Percentiles rank a stretch among this genome's conserved stretches.
phyloP scores from a whole-genome alignment of 2,797 vertebrate species.

The Gorsachius magnificus region DNA sequence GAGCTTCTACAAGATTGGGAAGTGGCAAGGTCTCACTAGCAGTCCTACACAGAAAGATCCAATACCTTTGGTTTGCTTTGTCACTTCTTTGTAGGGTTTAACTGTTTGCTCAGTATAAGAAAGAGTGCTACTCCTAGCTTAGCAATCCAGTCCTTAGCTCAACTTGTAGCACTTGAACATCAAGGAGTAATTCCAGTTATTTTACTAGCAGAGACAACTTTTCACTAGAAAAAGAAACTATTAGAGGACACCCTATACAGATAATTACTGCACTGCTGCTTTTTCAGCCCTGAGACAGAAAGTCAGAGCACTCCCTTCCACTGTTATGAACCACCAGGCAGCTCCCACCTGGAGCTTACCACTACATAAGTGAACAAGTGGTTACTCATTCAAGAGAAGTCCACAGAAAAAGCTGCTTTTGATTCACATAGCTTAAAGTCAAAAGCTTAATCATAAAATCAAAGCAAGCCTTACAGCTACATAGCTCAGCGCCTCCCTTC shows the following conservation, averaged over 20 bases:
- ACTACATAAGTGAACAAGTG: rapidly evolving
- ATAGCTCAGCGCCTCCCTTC: rapidly evolving
- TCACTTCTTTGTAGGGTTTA: rapidly evolving
- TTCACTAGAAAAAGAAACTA: rapidly evolving
- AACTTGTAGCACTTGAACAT: rapidly evolving
- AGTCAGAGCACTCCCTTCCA: rapidly evolving
- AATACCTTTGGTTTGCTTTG: not conserved
- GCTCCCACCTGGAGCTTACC: not conserved
- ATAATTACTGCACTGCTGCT: rapidly evolving
- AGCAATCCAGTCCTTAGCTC: no score
- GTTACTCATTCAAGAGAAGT: rapidly evolving
- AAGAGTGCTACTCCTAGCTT: rapidly evolving
- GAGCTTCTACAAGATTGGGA: not conserved
- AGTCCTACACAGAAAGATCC: not conserved
- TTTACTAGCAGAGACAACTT: no score
- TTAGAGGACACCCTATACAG: no score
- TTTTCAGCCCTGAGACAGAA: not conserved
- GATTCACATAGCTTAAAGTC: rapidly evolving
- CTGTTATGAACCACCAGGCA: rapidly evolving
- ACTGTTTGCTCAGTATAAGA: not conserved
- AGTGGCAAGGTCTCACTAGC: not conserved
- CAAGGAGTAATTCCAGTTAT: rapidly evolving
- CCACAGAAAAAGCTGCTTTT: not conserved
- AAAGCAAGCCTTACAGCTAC: not conserved
- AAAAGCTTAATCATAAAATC: no score